Base-by-base conservation (phyloP, 2,797 vertebrate species). In the Hydrophis major region DNA sequence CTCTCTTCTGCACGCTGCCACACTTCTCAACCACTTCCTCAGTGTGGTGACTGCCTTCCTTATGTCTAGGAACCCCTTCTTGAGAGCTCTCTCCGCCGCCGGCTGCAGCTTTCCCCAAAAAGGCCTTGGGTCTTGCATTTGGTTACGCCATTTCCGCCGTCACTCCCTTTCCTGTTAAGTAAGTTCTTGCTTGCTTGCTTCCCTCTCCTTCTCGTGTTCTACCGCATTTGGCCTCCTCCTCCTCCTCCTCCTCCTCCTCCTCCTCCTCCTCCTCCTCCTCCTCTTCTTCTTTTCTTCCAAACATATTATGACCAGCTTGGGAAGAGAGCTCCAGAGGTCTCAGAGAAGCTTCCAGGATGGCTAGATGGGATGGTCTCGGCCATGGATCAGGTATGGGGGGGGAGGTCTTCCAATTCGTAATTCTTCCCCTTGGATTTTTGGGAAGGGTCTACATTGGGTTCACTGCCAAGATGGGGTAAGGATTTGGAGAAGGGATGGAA, bases 101-200 rank as follows among this genome's bases (percentile, higher is more conserved):
- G 87, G 91, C 28, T 92, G 95, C 95, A 95, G 95, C 94, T 96
- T 97, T 97, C 96, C 96, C 97, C 97, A 97, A 97, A 97, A 97
- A 97, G 96, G 97, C 93, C 96, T 96, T 95, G 94, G 94, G 93
- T 93, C 94, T 66, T 97, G 95, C 92, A 0, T 94, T 95, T 93
- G 91, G 94, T 87, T 96, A 96, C 96, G 96, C 96, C 96, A 97
- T 95, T 97, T 97, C 97, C 97, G 95, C 95, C 89, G 94, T 96
- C 96, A 96, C 97, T 95, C 97, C 97, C 95, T 97, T 97, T 97
- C 97, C 97, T 97, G 96, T 96, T 87, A 91, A 97, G 97, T 57
- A 91, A 91, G 25, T 96, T 94, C 95, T 96, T 91, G 93, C 95
- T 92, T 90, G 92, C 1, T 92, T 90, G 94, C 1, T 95, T 94